A percentile compares a stretch with the other conserved stretches of the same genome.
Conservation (phyloP, 2,113 vertebrate species). For the Leiothrix lutea region DNA sequence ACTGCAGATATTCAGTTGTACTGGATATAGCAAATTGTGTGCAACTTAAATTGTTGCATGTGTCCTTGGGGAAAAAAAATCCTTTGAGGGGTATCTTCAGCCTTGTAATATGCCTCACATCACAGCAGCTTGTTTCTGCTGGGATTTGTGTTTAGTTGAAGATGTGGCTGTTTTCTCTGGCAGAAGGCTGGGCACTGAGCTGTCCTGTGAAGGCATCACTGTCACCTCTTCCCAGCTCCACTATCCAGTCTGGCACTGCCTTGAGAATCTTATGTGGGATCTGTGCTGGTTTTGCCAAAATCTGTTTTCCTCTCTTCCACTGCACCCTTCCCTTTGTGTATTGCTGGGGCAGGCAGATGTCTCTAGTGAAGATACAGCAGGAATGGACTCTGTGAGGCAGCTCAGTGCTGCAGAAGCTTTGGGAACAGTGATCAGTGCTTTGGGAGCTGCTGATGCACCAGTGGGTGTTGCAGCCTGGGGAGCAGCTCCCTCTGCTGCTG, state of each 20-base stretch:
- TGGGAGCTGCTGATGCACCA: not conserved
- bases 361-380: not conserved
- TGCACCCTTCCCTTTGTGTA: not conserved
- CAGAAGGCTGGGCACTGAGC: not conserved
- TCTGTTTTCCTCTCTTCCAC: not conserved
- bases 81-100: not conserved
- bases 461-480: not conserved
- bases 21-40: not conserved
- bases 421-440: too few relatives aligned
- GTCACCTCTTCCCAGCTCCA: not conserved
- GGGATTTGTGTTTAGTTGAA: not conserved
- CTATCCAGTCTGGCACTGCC: not conserved
- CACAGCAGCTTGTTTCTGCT: not conserved
- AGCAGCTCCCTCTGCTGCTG: not conserved
- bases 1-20: not conserved
- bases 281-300: not conserved
- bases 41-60: not conserved
- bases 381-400: fast-evolving
- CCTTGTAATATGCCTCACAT: not conserved
- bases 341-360: not conserved
- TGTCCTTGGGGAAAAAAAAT: not conserved
- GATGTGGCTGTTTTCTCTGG: not conserved
- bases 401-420: not conserved
- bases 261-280: not conserved
- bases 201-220: not conserved